A percentile compares a stretch with the other conserved stretches of the same genome.
Evolutionary conservation across 2,888 invertebrate genomes (phyloP).

Genomic region (Agriopis leucophaearia): DNA sequence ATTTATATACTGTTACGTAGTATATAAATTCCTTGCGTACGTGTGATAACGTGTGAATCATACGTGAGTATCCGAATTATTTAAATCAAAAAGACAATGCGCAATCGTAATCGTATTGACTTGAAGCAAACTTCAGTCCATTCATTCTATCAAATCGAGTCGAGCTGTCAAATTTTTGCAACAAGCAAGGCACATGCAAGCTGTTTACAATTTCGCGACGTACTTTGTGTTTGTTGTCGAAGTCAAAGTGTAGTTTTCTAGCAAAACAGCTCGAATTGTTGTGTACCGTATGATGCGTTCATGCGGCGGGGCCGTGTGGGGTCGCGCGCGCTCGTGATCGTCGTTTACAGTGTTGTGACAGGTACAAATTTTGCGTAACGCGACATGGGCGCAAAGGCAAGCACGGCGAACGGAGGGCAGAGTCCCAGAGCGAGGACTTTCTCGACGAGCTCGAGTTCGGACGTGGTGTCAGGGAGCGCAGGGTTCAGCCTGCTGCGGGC

Average conservation of each 20-base stretch:
- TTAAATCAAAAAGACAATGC: constrained; percentile 37
- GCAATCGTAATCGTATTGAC: constrained; percentile 38
- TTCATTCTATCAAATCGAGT: constrained; percentile 46
- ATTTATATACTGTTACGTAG: too few relatives aligned
- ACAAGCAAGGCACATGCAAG: constrained; percentile 76
- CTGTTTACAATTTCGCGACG: constrained; percentile 82
- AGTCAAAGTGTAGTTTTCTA: constrained; percentile 66
- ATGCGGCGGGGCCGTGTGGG: constrained; percentile 76
- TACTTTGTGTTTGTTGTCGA: constrained; percentile 70
- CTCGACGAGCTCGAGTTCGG: constrained; percentile 90
- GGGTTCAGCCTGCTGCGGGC: constrained; percentile 90
- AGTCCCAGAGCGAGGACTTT: constrained; percentile 92
- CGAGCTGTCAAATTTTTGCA: constrained; percentile 85
- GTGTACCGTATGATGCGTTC: constrained; percentile 82
- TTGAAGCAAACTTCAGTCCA: constrained; percentile 57
- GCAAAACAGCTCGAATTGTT: constrained; percentile 53
- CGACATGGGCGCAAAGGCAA: constrained; percentile 94
- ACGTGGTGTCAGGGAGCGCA: constrained; percentile 86
- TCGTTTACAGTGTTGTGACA: constrained; percentile 67
- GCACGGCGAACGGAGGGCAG: constrained; percentile 92
- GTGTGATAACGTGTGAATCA: too few relatives aligned
- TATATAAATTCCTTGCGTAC: too few relatives aligned
- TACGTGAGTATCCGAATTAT: constrained; percentile 50
- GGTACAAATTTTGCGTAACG: constrained; percentile 81
- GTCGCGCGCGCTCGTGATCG: constrained; percentile 79